A percentile compares a stretch with the other conserved stretches of the same genome.
Evolutionary conservation across 2,797 vertebrate genomes (phyloP).

Genomic region (Oryzias dopingdopingensis): DNA sequence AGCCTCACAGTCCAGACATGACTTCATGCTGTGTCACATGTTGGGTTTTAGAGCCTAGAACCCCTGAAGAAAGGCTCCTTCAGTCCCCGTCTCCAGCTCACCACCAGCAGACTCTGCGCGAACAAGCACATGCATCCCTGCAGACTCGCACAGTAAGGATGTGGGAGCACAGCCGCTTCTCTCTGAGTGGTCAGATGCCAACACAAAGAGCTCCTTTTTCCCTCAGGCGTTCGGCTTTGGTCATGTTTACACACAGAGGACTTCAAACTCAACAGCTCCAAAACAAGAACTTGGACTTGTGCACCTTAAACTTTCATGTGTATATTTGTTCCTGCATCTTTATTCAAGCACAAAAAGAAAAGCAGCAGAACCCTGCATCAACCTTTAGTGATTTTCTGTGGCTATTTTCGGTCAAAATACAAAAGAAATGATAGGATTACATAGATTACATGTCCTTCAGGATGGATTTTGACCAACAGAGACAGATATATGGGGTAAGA

Average conservation of each 20-base stretch:
- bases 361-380: not conserved
- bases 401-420: no score
- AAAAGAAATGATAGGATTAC: no score
- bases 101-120: slow-evolving; percentile 8
- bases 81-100: not conserved
- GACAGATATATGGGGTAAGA: no score
- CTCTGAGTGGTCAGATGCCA: slow-evolving; percentile 37
- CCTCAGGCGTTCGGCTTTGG: slow-evolving; percentile 36
- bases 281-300: slow-evolving; percentile 41
- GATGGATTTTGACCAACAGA: no score
- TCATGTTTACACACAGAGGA: slow-evolving; percentile 60
- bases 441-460: no score
- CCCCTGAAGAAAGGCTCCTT: slow-evolving; percentile 13
- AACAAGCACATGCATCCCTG: slow-evolving; percentile 6
- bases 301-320: not conserved
- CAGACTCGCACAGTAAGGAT: slow-evolving; percentile 23
- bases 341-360: not conserved
- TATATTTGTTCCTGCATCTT: slow-evolving; percentile 2
- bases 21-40: slow-evolving; percentile 41
- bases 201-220: slow-evolving; percentile 68
- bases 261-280: slow-evolving; percentile 47
- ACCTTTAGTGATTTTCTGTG: no score
- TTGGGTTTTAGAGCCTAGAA: slow-evolving; percentile 8
- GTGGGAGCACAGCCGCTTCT: slow-evolving; percentile 25
- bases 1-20: slow-evolving; percentile 43